A percentile compares a stretch with the other conserved stretches of the same genome.
Evolutionary conservation across 2,113 vertebrate genomes (phyloP).

Genomic region (Paracanthobrama guichenoti): DNA sequence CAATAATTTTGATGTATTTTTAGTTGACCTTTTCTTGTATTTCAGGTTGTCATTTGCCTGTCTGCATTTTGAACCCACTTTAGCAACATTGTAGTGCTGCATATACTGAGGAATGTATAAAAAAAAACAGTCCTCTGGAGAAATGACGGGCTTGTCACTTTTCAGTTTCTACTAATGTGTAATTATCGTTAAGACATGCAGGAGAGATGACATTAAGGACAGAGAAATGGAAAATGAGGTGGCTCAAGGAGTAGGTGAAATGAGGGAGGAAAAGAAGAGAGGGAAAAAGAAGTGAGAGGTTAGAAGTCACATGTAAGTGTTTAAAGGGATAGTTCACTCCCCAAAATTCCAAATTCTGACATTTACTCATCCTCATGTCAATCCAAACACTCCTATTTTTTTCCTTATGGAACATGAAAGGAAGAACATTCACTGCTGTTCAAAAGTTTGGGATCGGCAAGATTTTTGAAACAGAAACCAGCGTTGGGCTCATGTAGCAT

Average conservation of each 20-base stretch:
- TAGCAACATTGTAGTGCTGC: background rate
- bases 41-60: background rate
- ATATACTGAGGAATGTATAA: background rate
- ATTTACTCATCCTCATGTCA: background rate
- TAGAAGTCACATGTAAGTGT: background rate
- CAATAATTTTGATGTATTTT: conserved; percentile 17
- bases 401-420: too few species aligned
- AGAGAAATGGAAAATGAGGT: conserved; percentile 9
- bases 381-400: background rate
- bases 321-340: background rate
- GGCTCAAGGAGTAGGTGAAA: background rate
- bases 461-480: too few species aligned
- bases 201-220: conserved; percentile 4
- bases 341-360: background rate
- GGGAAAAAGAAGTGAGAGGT: background rate
- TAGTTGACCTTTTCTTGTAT: background rate
- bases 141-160: conserved; percentile 2
- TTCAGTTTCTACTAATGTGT: background rate
- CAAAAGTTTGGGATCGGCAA: too few species aligned
- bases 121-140: background rate
- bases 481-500: too few species aligned
- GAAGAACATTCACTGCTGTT: too few species aligned
- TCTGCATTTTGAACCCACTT: background rate
- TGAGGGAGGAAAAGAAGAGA: background rate
- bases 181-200: background rate